Evolutionary conservation across 2,797 vertebrate genomes (phyloP).

Genomic region (Gymnothorax reevesii): DNA sequence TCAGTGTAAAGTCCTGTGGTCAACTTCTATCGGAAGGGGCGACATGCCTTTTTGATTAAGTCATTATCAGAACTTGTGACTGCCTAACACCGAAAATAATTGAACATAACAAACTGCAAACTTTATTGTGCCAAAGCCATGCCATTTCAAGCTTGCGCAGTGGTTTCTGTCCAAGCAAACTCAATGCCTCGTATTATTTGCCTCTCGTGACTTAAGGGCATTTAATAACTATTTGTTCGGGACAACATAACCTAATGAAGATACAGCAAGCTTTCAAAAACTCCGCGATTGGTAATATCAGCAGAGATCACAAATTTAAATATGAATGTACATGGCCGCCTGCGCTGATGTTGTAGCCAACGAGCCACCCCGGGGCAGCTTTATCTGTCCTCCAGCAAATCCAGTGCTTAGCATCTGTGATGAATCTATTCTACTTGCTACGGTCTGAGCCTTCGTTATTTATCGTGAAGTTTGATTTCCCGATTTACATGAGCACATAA

Average conservation of each 20-base stretch:
- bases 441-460: constrained; percentile 2
- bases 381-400: neutral
- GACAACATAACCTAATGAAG: neutral
- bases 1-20: neutral
- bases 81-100: neutral
- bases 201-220: neutral
- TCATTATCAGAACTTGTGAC: neutral
- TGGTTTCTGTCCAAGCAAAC: neutral
- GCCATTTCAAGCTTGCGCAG: neutral
- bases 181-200: neutral
- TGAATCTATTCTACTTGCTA: neutral
- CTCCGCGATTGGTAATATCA: neutral
- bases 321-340: constrained; percentile 17
- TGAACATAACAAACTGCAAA: neutral
- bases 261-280: neutral
- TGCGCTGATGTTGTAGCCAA: neutral
- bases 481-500: neutral
- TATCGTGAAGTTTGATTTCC: neutral
- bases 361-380: neutral
- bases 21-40: neutral
- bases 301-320: neutral
- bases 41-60: neutral
- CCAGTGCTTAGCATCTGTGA: constrained; percentile 5
- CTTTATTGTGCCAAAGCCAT: neutral
- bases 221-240: neutral